Evolutionary conservation across 1,140 invertebrate genomes (phyloP).

Genomic region (Aphelinus atriplicis): DNA sequence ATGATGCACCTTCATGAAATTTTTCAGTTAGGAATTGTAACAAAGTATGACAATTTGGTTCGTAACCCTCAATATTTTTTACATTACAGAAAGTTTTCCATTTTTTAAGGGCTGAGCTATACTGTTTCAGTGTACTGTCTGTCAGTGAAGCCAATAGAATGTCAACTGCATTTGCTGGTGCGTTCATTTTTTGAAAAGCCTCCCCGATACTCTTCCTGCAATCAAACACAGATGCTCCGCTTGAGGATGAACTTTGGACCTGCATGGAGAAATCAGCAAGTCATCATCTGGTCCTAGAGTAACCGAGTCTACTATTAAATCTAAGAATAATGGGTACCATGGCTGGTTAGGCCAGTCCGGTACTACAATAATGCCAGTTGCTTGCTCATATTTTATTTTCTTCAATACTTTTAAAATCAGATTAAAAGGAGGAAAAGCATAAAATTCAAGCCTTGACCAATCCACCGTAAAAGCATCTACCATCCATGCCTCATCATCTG

Average conservation of each 20-base stretch:
- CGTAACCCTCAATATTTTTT: conserved; percentile 24
- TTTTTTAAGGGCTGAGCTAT: neutral
- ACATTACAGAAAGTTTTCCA: neutral
- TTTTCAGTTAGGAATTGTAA: conserved; percentile 31
- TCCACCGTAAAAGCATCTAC: conserved; percentile 17
- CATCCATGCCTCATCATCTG: neutral
- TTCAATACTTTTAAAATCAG: neutral
- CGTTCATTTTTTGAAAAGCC: neutral
- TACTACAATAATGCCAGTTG: neutral
- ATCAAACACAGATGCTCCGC: neutral
- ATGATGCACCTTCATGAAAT: conserved; percentile 21
- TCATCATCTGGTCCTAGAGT: too few relatives aligned
- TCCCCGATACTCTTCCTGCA: neutral
- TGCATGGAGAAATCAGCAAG: conserved; percentile 1
- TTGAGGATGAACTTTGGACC: neutral
- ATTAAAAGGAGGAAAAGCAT: neutral
- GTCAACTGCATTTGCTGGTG: neutral
- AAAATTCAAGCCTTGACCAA: conserved; percentile 3
- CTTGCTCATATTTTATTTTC: neutral
- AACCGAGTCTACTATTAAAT: too few relatives aligned
- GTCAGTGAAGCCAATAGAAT: neutral
- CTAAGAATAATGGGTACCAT: too few relatives aligned
- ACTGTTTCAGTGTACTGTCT: neutral
- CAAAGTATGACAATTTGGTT: neutral
- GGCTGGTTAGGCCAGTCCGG: too few relatives aligned